Evolutionary conservation across 1,140 invertebrate species (phyloP).

Genomic region (Cydia fagiglandana): DNA sequence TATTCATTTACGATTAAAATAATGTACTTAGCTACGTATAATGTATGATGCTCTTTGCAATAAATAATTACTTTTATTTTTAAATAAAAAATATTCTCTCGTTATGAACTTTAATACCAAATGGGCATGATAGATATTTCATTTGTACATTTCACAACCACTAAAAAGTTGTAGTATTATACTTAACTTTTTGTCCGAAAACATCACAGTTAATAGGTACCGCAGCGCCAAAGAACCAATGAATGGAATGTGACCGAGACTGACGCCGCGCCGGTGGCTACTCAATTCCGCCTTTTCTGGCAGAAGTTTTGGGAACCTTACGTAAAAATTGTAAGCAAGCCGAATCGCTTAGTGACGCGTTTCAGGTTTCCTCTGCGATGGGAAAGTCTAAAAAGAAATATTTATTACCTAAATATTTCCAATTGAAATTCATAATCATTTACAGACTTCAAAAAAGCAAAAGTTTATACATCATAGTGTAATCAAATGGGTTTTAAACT

Average conservation of each 20-base stretch:
- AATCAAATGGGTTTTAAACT: conserved; percentile 13
- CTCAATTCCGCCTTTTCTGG: conserved; percentile 51
- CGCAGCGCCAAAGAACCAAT: conserved; percentile 49
- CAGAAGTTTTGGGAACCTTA: conserved; percentile 54
- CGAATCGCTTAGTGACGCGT: conserved; percentile 67
- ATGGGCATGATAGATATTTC: too few species aligned
- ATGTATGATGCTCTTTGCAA: too few species aligned
- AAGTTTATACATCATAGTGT: background rate
- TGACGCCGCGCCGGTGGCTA: conserved; percentile 35
- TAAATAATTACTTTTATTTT: too few species aligned
- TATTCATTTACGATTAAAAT: background rate
- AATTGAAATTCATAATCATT: background rate
- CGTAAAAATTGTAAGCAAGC: conserved; percentile 51
- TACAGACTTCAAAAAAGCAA: background rate
- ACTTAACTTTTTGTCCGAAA: background rate
- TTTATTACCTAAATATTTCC: background rate
- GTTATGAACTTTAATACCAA: too few species aligned
- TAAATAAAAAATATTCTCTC: too few species aligned
- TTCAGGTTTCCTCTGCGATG: conserved; percentile 57
- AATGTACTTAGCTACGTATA: too few species aligned
- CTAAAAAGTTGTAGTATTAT: background rate
- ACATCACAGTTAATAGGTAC: background rate
- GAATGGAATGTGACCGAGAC: conserved; percentile 57
- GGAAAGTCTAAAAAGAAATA: conserved; percentile 56
- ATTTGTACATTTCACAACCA: background rate